phyloP scores from a whole-genome alignment of 2,888 invertebrate species.

The Ernsta delagoae region DNA sequence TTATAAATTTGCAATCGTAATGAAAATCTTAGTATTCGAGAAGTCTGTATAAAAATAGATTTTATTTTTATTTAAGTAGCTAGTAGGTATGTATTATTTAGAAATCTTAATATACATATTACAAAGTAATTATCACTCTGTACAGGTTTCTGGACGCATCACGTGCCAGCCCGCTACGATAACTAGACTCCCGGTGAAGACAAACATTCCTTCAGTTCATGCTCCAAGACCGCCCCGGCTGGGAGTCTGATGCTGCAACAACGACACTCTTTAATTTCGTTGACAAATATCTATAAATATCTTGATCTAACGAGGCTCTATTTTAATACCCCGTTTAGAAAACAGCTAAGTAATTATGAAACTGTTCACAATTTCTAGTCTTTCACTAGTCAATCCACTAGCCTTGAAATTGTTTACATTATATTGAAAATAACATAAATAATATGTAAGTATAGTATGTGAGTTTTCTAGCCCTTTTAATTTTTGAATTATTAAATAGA shows the following conservation, averaged over 20 bases:
- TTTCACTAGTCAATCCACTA: slow-evolving; percentile 24
- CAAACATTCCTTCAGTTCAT: slow-evolving; percentile 26
- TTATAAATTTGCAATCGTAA: no score
- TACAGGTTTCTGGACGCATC: slow-evolving; percentile 73
- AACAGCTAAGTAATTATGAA: neutral
- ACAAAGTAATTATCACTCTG: slow-evolving; percentile 33
- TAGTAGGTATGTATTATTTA: no score
- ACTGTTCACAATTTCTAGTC: slow-evolving; percentile 4
- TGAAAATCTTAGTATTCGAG: no score
- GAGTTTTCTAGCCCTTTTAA: no score
- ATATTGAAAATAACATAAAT: no score
- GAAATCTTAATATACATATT: no score
- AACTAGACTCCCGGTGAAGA: slow-evolving; percentile 57
- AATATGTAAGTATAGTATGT: no score
- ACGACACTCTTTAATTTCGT: slow-evolving; percentile 38
- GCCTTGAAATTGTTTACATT: slow-evolving; percentile 2
- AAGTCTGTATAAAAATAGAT: no score
- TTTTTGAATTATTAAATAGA: no score
- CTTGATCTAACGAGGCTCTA: slow-evolving; percentile 23
- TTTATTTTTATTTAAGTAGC: no score
- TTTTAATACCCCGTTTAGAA: slow-evolving; percentile 11
- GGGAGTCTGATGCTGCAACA: slow-evolving; percentile 55
- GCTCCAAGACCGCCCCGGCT: slow-evolving; percentile 44
- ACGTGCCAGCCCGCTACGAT: slow-evolving; percentile 67
- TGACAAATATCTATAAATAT: slow-evolving; percentile 21